Evolutionary conservation across 2,113 vertebrate genomes (phyloP).

Genomic region (Etheostoma cragini): DNA sequence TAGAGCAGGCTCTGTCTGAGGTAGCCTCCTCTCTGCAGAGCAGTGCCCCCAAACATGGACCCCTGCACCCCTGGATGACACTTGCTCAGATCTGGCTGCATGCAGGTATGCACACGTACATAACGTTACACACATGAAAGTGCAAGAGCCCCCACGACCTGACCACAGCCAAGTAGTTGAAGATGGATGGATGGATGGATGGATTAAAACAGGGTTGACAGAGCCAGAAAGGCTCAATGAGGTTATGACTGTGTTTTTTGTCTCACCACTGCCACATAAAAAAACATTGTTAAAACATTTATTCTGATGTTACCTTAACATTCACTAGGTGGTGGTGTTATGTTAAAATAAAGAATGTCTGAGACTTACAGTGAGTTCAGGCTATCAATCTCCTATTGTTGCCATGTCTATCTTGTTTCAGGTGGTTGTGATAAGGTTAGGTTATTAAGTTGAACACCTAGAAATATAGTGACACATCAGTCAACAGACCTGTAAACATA

Average conservation of each 20-base stretch:
- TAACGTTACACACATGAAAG: not conserved
- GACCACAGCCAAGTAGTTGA: no score
- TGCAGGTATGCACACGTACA: conserved; percentile 86
- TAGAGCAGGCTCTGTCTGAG: conserved; percentile 97
- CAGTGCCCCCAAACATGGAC: conserved; percentile 95
- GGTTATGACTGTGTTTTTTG: not conserved
- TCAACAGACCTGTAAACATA: not conserved
- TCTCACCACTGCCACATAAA: not conserved
- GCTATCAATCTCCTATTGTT: not conserved
- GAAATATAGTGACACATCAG: not conserved
- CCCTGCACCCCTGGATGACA: conserved; percentile 98
- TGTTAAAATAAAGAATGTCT: not conserved
- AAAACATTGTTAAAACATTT: not conserved
- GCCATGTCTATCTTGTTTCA: not conserved
- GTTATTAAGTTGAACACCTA: not conserved
- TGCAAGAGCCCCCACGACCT: no score
- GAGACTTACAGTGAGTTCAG: not conserved
- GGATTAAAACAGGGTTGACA: not conserved
- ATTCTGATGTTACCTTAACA: not conserved
- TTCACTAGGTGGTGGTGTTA: not conserved
- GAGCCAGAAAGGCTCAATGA: not conserved
- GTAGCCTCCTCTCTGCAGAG: conserved; percentile 98
- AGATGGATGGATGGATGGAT: no score
- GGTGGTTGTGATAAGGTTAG: not conserved
- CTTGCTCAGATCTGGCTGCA: conserved; percentile 99